phyloP scores from a whole-genome alignment of 1,140 invertebrate species.

The Euura saliciscinereae region DNA sequence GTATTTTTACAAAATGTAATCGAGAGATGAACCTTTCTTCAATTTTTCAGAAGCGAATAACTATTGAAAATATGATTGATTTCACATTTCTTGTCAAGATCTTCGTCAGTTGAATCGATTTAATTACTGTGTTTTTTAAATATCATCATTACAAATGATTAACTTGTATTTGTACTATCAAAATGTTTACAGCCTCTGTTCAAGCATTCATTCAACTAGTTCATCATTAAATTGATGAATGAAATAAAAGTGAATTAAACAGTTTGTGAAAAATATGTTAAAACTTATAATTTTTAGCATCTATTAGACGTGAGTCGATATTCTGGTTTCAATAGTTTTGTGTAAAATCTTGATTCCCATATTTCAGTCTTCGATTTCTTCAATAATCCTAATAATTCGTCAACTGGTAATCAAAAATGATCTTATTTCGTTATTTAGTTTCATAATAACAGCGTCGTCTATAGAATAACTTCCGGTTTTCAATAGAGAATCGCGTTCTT shows the following conservation, averaged over 20 bases:
- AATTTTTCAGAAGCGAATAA: too few relatives aligned
- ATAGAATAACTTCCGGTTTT: conserved; percentile 52
- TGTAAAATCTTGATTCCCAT: background rate
- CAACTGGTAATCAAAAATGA: conserved; percentile 35
- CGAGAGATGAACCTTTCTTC: background rate
- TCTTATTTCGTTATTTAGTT: conserved; percentile 48
- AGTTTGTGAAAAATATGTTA: background rate
- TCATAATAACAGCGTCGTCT: conserved; percentile 51
- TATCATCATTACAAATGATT: background rate
- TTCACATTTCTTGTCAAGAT: too few relatives aligned
- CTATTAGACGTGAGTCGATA: background rate
- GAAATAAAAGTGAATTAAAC: background rate
- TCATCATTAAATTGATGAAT: background rate
- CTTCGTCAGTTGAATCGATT: too few relatives aligned
- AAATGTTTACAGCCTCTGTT: background rate
- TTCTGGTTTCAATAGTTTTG: background rate
- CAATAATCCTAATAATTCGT: conserved; percentile 22
- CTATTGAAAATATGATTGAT: too few relatives aligned
- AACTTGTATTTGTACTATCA: conserved; percentile 4
- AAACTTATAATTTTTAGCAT: background rate
- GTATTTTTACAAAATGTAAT: conserved; percentile 59
- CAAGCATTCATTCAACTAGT: background rate
- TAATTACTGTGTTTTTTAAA: background rate
- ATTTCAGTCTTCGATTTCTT: conserved; percentile 9
- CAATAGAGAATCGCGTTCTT: conserved; percentile 46